Evolutionary conservation across 1,140 invertebrate species (phyloP).

Genomic region (Panulirus ornatus): DNA sequence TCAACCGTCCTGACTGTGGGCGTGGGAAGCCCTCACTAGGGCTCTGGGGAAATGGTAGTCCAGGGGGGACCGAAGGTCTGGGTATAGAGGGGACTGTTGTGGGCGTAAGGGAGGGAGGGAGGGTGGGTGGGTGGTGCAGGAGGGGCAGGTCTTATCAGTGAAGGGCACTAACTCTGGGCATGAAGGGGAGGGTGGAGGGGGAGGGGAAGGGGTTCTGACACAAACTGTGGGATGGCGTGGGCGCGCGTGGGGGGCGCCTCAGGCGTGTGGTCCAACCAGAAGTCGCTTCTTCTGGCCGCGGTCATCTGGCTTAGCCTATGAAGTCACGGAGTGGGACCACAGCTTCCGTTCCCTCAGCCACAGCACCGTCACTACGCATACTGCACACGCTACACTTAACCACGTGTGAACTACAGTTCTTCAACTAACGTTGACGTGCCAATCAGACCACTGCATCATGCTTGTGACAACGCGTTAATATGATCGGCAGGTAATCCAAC

Average conservation of each 20-base stretch:
- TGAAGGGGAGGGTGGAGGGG: background rate
- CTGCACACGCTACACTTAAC: no score
- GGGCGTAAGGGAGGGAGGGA: background rate
- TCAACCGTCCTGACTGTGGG: constrained; percentile 12
- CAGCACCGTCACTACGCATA: background rate
- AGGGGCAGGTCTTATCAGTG: background rate
- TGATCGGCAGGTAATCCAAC: no score
- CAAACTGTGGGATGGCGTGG: background rate
- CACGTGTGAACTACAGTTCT: no score
- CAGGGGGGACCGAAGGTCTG: background rate
- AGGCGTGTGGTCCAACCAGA: background rate
- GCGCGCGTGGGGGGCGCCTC: background rate
- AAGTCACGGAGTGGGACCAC: background rate
- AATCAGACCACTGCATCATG: no score
- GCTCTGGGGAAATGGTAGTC: no score
- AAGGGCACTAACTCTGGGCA: background rate
- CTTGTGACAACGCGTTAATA: no score
- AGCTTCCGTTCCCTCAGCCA: background rate
- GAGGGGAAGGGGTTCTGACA: background rate
- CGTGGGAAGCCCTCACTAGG: constrained; percentile 2
- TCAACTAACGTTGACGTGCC: no score
- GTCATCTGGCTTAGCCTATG: background rate
- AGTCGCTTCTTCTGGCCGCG: no score
- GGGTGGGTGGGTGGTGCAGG: background rate
- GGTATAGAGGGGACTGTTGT: background rate